phyloP scores from a whole-genome alignment of 2,888 invertebrate genomes.

The Ptychoptera contaminata region DNA sequence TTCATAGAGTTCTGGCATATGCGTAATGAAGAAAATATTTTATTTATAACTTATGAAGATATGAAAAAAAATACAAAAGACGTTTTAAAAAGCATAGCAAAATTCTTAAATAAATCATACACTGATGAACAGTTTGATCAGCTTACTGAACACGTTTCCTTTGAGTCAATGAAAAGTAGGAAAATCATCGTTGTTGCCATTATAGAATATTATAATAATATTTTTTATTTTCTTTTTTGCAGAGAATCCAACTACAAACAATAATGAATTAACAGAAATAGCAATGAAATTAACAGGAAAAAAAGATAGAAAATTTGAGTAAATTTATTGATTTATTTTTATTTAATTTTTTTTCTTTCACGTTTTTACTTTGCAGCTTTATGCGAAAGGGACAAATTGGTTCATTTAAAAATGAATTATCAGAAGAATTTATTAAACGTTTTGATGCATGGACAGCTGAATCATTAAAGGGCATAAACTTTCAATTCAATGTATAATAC shows the following conservation, averaged over 20 bases:
- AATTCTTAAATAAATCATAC: slow-evolving; percentile 16
- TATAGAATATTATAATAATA: not conserved
- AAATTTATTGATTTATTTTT: not conserved
- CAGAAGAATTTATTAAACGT: slow-evolving; percentile 11
- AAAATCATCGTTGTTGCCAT: no score
- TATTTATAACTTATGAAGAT: slow-evolving; percentile 24
- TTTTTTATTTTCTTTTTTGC: not conserved
- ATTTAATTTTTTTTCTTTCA: not conserved
- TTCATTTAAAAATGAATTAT: slow-evolving; percentile 15
- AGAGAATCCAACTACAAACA: slow-evolving; percentile 17
- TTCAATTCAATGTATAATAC: no score
- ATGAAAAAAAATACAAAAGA: slow-evolving; percentile 21
- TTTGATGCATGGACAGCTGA: slow-evolving; percentile 8
- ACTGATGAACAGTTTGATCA: slow-evolving; percentile 14
- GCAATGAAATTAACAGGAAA: not conserved
- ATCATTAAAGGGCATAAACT: no score
- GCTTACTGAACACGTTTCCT: slow-evolving; percentile 19
- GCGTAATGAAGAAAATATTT: slow-evolving; percentile 20
- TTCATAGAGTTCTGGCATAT: slow-evolving; percentile 25
- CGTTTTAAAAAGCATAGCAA: slow-evolving; percentile 18
- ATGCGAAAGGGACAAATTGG: slow-evolving; percentile 15
- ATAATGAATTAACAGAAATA: no score
- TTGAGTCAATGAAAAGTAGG: slow-evolving; percentile 22
- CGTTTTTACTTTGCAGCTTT: no score
- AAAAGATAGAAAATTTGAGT: not conserved